Conservation (phyloP, 2,888 invertebrate genomes). For the Clanis bilineata region DNA sequence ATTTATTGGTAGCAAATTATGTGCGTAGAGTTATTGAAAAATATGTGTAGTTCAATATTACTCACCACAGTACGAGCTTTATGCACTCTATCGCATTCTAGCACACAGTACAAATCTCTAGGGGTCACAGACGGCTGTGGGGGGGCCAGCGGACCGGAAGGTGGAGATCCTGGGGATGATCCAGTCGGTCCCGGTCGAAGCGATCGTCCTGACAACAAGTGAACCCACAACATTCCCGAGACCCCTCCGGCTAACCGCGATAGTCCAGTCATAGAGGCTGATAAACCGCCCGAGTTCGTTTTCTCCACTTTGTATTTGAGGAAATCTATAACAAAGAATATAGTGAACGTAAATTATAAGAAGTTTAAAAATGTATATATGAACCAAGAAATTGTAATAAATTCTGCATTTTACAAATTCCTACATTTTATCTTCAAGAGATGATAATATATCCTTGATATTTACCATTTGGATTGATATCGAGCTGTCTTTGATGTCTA, state of each 20-base stretch:
- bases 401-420: no score
- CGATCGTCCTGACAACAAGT: conserved; percentile 93
- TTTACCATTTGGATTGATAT: conserved; percentile 93
- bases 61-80: conserved; percentile 96
- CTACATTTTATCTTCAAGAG: no score
- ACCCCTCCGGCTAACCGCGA: conserved; percentile 81
- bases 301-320: conserved; percentile 95
- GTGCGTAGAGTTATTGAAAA: no score
- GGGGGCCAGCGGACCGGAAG: conserved; percentile 82
- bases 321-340: conserved; percentile 84
- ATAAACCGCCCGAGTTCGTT: conserved; percentile 79
- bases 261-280: conserved; percentile 80
- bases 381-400: no score
- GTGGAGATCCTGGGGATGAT: conserved; percentile 87
- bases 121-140: conserved; percentile 71
- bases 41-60: conserved; percentile 22
- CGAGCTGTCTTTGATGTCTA: conserved; percentile 89
- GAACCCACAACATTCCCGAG: conserved; percentile 95
- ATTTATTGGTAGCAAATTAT: not conserved
- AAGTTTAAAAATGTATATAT: not conserved
- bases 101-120: conserved; percentile 97
- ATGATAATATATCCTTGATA: not conserved
- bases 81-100: conserved; percentile 98
- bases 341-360: not conserved
- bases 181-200: conserved; percentile 87